A percentile compares a stretch with the other conserved stretches of the same genome.
phyloP scores from a whole-genome alignment of 37 sponge, comb jelly and placozoan species.

The Hormiphora californensis region DNA sequence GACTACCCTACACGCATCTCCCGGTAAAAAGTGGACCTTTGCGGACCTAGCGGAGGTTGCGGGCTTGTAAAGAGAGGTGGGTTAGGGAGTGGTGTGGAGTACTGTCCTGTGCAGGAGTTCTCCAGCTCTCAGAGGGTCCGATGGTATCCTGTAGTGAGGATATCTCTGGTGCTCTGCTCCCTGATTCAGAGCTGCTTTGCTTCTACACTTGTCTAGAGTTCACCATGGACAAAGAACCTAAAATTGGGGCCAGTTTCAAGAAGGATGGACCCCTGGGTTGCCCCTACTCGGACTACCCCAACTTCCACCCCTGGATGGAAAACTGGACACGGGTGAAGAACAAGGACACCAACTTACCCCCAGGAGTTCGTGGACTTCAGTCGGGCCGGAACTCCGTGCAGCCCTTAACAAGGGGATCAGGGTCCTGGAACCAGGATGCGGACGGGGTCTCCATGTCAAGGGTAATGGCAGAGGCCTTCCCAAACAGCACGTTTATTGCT shows the following conservation, averaged over 20 bases:
- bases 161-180: not conserved
- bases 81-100: slow-evolving; percentile 43
- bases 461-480: not conserved
- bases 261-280: slow-evolving; percentile 47
- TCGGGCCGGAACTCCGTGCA: not conserved
- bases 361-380: not conserved
- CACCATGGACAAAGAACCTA: not conserved
- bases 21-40: slow-evolving; percentile 1
- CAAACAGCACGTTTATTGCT: not conserved
- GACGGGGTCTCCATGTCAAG: not conserved
- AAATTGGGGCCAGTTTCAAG: slow-evolving; percentile 42
- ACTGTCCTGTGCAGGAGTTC: not conserved
- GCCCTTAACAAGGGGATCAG: slow-evolving; percentile 22
- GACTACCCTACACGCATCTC: not conserved
- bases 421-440: slow-evolving; percentile 46
- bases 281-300: not conserved
- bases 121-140: not conserved
- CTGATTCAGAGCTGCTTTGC: not conserved
- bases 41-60: slow-evolving; percentile 7
- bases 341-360: slow-evolving; percentile 9
- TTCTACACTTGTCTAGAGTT: slow-evolving; percentile 19
- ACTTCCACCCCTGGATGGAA: slow-evolving; percentile 51
- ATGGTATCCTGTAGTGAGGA: not conserved
- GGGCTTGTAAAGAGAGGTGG: slow-evolving; percentile 46
- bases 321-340: slow-evolving; percentile 2